Percentiles rank a stretch among this genome's conserved stretches.
phyloP scores from a whole-genome alignment of 35 echinoderm and acorn worm species.

The Heliocidaris tuberculata region DNA sequence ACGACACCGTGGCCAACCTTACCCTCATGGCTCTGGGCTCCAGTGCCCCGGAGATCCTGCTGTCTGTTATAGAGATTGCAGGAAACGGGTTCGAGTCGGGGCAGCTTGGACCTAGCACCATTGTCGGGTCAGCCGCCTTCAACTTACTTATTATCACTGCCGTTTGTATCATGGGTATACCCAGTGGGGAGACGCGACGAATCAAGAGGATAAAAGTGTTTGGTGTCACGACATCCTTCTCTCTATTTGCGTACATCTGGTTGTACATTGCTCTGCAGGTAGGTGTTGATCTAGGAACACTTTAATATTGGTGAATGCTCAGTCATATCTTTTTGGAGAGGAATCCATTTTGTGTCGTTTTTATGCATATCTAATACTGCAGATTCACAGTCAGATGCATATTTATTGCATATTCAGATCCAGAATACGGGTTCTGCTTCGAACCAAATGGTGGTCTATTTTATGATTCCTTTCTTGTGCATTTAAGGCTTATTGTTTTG shows the following conservation, averaged over 20 bases:
- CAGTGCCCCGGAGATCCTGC: slow-evolving; percentile 84
- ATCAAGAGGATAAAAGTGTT: slow-evolving; percentile 92
- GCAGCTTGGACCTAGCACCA: slow-evolving; percentile 86
- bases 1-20: slow-evolving; percentile 94
- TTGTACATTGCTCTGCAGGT: slow-evolving; percentile 74
- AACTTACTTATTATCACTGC: slow-evolving; percentile 89
- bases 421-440: no score
- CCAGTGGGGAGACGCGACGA: slow-evolving; percentile 60
- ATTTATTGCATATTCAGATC: no score
- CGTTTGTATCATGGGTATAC: slow-evolving; percentile 75
- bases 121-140: slow-evolving; percentile 87
- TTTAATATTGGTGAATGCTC: no score
- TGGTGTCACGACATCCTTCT: slow-evolving; percentile 77
- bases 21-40: slow-evolving; percentile 96
- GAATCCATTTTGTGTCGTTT: background rate
- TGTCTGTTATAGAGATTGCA: slow-evolving; percentile 86
- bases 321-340: no score
- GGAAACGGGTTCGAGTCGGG: slow-evolving; percentile 84
- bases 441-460: no score
- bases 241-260: slow-evolving; percentile 95
- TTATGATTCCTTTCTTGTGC: no score
- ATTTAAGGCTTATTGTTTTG: no score
- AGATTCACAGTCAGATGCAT: background rate
- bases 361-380: background rate
- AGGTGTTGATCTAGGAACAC: background rate